Conservation (phyloP, 2,113 vertebrate genomes). For the Dendropsophus ebraccatus region DNA sequence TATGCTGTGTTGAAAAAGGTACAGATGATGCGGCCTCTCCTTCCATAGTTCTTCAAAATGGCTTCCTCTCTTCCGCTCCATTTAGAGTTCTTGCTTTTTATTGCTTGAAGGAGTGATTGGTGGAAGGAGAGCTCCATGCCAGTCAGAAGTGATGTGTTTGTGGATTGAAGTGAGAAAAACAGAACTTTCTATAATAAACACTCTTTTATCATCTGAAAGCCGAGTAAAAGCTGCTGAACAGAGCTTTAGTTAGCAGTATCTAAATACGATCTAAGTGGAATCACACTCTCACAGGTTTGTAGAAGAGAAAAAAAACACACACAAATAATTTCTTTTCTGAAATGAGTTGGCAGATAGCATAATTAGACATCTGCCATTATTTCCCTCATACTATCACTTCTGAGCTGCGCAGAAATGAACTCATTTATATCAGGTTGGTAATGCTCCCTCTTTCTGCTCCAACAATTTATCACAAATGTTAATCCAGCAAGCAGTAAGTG, state of each 20-base stretch:
- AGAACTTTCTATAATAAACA: background rate
- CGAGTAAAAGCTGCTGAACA: background rate
- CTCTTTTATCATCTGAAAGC: background rate
- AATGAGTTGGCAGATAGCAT: slow-evolving; percentile 71
- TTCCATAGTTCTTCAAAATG: background rate
- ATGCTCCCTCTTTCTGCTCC: slow-evolving; percentile 75
- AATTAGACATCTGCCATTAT: slow-evolving; percentile 74
- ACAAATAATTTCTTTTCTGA: slow-evolving; percentile 69
- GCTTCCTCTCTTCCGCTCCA: background rate
- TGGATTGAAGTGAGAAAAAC: background rate
- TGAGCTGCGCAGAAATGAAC: slow-evolving; percentile 68
- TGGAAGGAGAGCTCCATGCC: background rate
- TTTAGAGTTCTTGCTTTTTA: background rate
- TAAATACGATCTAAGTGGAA: slow-evolving; percentile 47
- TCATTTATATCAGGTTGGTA: slow-evolving; percentile 78
- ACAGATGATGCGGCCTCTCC: background rate
- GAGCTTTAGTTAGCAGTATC: slow-evolving; percentile 3
- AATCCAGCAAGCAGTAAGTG: slow-evolving; percentile 76
- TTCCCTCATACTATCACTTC: slow-evolving; percentile 68
- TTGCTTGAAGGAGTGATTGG: background rate
- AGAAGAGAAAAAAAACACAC: slow-evolving; percentile 45
- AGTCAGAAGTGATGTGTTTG: background rate
- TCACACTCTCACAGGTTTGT: slow-evolving; percentile 55
- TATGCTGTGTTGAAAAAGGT: background rate
- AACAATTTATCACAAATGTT: slow-evolving; percentile 85